Evolutionary conservation across 2,888 invertebrate genomes (phyloP).

Genomic region (Athalia rosae): DNA sequence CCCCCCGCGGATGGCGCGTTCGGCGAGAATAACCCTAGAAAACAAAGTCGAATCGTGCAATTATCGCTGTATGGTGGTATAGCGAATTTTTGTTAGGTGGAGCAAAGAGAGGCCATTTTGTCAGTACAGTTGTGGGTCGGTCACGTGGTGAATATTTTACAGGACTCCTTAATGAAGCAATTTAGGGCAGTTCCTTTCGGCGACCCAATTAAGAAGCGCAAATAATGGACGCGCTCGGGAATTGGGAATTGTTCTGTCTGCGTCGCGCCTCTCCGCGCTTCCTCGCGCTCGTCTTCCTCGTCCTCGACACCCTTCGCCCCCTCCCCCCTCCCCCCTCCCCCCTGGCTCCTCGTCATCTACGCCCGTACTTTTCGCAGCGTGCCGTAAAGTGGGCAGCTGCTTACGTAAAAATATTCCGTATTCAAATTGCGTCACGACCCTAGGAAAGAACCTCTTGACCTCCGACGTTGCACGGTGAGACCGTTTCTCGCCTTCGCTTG

Average conservation of each 20-base stretch:
- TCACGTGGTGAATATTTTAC: constrained; percentile 41
- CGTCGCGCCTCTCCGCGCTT: constrained; percentile 15
- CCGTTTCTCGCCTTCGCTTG: constrained; percentile 19
- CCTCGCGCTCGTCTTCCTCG: constrained; percentile 22
- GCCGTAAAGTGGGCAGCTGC: constrained; percentile 26
- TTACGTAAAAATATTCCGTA: constrained; percentile 31
- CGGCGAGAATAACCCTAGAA: too few relatives aligned
- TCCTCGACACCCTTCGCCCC: constrained; percentile 27
- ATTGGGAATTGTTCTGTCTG: constrained; percentile 37
- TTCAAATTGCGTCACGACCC: constrained; percentile 30
- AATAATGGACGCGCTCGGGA: constrained; percentile 52
- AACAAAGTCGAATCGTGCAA: too few relatives aligned
- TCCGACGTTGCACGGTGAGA: background rate
- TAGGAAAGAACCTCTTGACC: constrained; percentile 35
- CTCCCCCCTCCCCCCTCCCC: background rate
- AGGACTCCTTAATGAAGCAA: constrained; percentile 42
- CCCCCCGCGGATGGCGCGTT: too few relatives aligned
- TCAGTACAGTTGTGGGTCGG: background rate
- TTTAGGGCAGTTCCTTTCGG: constrained; percentile 49
- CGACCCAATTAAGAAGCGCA: constrained; percentile 60
- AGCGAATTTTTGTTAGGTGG: background rate
- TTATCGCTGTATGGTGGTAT: background rate
- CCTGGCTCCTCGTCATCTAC: background rate
- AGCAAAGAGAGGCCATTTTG: background rate
- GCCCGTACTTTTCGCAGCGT: background rate